A percentile compares a stretch with the other conserved stretches of the same genome.
Conservation (phyloP, 2,797 vertebrate species). For the Sebastes iracundus region DNA sequence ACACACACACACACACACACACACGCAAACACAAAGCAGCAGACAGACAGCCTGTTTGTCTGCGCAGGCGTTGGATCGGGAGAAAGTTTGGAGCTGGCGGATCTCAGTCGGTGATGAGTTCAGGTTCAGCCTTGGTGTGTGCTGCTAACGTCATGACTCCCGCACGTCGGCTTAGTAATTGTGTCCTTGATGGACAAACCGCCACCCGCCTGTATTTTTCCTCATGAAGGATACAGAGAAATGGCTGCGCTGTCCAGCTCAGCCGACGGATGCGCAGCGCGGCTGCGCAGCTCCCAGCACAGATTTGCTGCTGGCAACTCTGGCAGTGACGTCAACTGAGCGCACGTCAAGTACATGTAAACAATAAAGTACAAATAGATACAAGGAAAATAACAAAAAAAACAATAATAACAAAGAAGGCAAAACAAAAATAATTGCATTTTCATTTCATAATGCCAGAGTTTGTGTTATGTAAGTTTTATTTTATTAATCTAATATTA, state of each 20-base stretch:
- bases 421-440: no score
- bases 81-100: conserved; percentile 64
- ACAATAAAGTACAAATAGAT: not conserved
- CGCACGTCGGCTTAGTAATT: not conserved
- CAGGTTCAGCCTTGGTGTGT: not conserved
- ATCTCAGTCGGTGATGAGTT: conserved; percentile 23
- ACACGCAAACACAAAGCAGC: not conserved
- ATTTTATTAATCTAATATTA: no score
- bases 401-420: no score
- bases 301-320: conserved; percentile 71
- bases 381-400: no score
- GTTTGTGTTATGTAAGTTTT: no score
- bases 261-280: conserved; percentile 81
- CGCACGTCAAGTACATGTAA: not conserved
- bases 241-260: conserved; percentile 80
- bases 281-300: conserved; percentile 77
- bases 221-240: conserved; percentile 47
- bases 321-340: conserved; percentile 67
- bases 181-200: not conserved
- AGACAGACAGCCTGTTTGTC: not conserved
- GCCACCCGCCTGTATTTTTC: not conserved
- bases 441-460: no score
- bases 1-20: not conserved
- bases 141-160: conserved; percentile 4
- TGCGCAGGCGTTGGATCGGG: conserved; percentile 67